Evolutionary conservation across 2,888 invertebrate genomes (phyloP).

Genomic region (Scelioninae gen. 2): DNA sequence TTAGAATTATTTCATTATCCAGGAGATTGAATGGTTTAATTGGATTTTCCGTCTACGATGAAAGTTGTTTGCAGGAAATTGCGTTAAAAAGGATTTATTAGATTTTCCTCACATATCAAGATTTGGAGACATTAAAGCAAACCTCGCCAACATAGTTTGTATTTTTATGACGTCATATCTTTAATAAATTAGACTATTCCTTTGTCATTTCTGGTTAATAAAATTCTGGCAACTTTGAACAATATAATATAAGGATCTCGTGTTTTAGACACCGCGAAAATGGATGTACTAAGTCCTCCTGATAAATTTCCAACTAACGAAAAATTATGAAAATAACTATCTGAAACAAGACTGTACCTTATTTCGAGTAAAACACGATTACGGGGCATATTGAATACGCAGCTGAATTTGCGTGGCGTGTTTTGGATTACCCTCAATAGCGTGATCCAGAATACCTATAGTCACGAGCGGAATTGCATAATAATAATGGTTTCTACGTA

Average conservation of each 20-base stretch:
- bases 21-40: constrained; percentile 15
- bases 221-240: no score
- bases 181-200: no score
- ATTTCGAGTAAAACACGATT: constrained; percentile 31
- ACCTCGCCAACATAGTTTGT: no score
- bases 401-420: constrained; percentile 30
- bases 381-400: constrained; percentile 25
- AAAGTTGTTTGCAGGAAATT: constrained; percentile 3
- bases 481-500: constrained; percentile 31
- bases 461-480: constrained; percentile 31
- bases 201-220: no score
- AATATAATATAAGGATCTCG: no score
- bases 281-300: no score
- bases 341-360: constrained; percentile 31
- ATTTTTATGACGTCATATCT: no score
- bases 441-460: constrained; percentile 30
- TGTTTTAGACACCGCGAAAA: no score
- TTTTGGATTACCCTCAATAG: constrained; percentile 43
- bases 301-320: no score
- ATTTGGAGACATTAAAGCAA: no score
- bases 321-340: constrained; percentile 14
- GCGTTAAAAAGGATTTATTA: background rate
- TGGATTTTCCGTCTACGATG: constrained; percentile 5
- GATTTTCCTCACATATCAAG: no score
- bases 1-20: constrained; percentile 24